phyloP scores from a whole-genome alignment of 2,888 invertebrate species.

The Perizoma flavofasciatum region DNA sequence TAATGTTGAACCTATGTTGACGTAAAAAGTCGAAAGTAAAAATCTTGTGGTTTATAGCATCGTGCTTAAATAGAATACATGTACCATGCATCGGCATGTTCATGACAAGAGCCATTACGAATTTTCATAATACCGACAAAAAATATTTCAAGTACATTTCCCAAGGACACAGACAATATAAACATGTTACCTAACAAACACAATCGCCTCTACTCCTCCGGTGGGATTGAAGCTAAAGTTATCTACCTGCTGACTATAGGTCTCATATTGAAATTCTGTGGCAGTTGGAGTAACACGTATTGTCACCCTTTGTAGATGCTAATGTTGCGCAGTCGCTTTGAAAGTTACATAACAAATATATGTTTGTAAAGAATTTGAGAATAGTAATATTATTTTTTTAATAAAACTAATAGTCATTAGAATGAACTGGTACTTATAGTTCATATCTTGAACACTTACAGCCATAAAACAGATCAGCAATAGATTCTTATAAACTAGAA shows the following conservation, averaged over 20 bases:
- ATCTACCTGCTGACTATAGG: neutral
- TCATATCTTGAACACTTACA: too few species aligned
- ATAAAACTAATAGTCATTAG: neutral
- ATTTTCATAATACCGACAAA: neutral
- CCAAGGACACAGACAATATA: conserved; percentile 3
- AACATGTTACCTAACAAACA: neutral
- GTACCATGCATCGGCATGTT: conserved; percentile 3
- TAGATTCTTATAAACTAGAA: too few species aligned
- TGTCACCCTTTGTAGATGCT: conserved; percentile 26
- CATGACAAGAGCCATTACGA: neutral
- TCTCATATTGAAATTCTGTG: conserved; percentile 13
- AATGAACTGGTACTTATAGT: too few species aligned
- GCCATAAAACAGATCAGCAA: too few species aligned
- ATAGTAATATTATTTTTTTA: too few species aligned
- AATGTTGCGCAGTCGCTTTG: conserved; percentile 17
- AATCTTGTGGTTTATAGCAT: too few species aligned
- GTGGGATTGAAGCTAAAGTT: neutral
- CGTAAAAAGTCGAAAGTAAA: too few species aligned
- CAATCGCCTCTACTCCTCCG: neutral
- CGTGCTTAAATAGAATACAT: neutral
- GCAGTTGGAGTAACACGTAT: conserved; percentile 19
- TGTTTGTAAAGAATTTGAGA: neutral
- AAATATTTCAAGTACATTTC: conserved; percentile 6
- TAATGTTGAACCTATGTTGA: too few species aligned
- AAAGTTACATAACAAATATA: conserved; percentile 4